Evolutionary conservation across 2,113 vertebrate species (phyloP).

Genomic region (Periophthalmus modestus): DNA sequence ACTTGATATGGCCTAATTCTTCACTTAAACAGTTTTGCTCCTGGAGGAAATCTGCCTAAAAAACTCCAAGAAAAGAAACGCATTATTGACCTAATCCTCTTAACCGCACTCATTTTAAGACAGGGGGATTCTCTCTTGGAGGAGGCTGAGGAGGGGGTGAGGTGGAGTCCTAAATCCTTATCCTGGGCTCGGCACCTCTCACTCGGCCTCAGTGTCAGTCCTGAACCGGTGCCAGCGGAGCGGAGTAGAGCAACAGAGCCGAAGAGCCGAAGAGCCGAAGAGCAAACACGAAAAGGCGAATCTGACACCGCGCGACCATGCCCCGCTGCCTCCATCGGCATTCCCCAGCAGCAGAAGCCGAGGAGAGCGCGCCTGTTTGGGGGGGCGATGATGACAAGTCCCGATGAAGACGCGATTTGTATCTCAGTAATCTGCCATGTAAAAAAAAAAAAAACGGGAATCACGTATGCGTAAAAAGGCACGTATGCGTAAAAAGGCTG

Average conservation of each 20-base stretch:
- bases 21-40: conserved; percentile 99
- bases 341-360: not conserved
- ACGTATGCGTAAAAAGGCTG: not conserved
- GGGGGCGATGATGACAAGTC: not conserved
- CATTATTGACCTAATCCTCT: conserved; percentile 99
- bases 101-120: conserved; percentile 95
- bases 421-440: too few relatives aligned
- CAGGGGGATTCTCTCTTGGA: conserved; percentile 79
- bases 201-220: not conserved
- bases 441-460: too few relatives aligned
- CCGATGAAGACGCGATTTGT: not conserved
- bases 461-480: not conserved
- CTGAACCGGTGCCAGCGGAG: not conserved
- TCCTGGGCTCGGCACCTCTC: conserved; percentile 70
- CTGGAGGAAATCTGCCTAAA: conserved; percentile 97
- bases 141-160: conserved; percentile 39
- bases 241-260: not conserved
- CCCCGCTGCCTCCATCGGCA: too few relatives aligned
- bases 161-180: conserved; percentile 88
- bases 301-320: not conserved
- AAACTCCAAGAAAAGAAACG: conserved; percentile 95
- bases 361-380: not conserved
- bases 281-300: conserved; percentile 1
- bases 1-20: conserved; percentile 90
- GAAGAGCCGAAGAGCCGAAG: not conserved